Evolutionary conservation across 1,140 invertebrate species (phyloP).

Genomic region (Oryzaephilus surinamensis): DNA sequence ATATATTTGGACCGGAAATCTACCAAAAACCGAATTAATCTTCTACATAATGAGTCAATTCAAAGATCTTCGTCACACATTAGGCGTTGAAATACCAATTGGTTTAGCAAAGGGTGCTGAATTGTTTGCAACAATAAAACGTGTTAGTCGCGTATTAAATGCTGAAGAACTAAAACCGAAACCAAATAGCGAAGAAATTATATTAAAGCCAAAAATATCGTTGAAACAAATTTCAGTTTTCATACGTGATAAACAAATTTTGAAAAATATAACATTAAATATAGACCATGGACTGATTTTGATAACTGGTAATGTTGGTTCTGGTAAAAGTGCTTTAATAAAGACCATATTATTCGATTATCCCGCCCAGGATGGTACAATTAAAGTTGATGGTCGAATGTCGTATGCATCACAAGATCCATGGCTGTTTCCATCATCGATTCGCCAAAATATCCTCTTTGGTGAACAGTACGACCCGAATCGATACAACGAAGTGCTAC

Average conservation of each 20-base stretch:
- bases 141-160: constrained; percentile 17
- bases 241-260: constrained; percentile 34
- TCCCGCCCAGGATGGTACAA: constrained; percentile 44
- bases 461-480: constrained; percentile 34
- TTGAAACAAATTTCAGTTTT: constrained; percentile 16
- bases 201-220: constrained; percentile 15
- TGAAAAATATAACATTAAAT: constrained; percentile 47
- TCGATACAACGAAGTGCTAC: constrained; percentile 51
- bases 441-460: constrained; percentile 53
- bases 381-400: constrained; percentile 52
- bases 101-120: constrained; percentile 50
- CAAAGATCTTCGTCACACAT: constrained; percentile 56
- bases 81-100: constrained; percentile 64
- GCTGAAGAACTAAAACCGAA: constrained; percentile 11
- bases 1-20: constrained; percentile 54
- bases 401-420: constrained; percentile 69
- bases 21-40: constrained; percentile 63
- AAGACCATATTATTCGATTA: constrained; percentile 61
- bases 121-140: constrained; percentile 17
- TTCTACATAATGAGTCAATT: constrained; percentile 67
- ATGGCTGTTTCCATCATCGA: constrained; percentile 55
- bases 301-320: constrained; percentile 65
- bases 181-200: constrained; percentile 3
- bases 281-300: constrained; percentile 49
- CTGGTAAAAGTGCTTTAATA: constrained; percentile 66